phyloP scores from a whole-genome alignment of 2,113 vertebrate genomes.

The Oryzias melastigma region DNA sequence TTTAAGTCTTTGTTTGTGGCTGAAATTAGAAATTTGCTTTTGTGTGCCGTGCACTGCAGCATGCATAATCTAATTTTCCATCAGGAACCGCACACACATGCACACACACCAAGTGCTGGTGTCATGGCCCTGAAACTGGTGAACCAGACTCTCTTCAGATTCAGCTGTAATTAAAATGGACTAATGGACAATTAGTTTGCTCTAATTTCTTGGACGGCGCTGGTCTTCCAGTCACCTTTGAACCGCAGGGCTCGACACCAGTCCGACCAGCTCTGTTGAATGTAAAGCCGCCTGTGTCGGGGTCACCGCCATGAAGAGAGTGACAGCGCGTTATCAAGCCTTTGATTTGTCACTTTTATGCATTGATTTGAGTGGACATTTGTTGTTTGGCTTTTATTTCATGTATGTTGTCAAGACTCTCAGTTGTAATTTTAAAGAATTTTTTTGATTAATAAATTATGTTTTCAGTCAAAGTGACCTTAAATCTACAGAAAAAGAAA shows the following conservation, averaged over 20 bases:
- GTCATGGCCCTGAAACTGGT: constrained; percentile 52
- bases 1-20: constrained; percentile 60
- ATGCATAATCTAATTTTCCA: constrained; percentile 72
- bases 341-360: constrained; percentile 37
- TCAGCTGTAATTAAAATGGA: constrained; percentile 72
- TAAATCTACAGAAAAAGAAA: neutral
- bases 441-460: neutral
- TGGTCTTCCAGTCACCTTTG: constrained; percentile 67
- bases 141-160: constrained; percentile 39
- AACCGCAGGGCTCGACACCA: constrained; percentile 51
- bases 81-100: constrained; percentile 15
- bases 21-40: constrained; percentile 69
- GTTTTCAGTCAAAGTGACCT: neutral
- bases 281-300: constrained; percentile 16
- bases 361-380: constrained; percentile 35
- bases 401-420: neutral
- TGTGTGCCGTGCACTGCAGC: constrained; percentile 65
- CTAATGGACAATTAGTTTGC: constrained; percentile 72
- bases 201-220: constrained; percentile 70
- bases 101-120: constrained; percentile 34
- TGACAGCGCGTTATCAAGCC: constrained; percentile 24
- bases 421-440: neutral
- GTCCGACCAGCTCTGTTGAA: constrained; percentile 24
- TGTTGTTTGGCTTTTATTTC: constrained; percentile 17
- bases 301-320: constrained; percentile 32